Percentiles rank a stretch among this genome's conserved stretches.
These are phyloP conservation scores for Nothoprocta pentlandii DNA, from an alignment of 2,113 vertebrate species.

Conservation along the genomic window DNA sequence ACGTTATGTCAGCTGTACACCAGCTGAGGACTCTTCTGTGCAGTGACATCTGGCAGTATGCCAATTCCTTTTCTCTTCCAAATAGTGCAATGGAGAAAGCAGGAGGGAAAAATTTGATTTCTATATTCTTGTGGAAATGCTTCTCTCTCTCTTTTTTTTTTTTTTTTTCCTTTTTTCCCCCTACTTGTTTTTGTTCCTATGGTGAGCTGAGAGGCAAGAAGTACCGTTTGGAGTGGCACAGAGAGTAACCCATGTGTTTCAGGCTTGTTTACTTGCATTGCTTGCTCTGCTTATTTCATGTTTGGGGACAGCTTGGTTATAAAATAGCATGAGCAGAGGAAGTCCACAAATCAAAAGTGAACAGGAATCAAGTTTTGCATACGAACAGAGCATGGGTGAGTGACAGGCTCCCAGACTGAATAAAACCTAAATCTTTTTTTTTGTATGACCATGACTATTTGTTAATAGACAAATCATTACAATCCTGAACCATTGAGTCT, in stretches of 20 bases:
- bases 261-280: neutral
- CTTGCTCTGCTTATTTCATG: neutral
- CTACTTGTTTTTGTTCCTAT: neutral
- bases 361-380: neutral
- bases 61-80: neutral
- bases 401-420: neutral
- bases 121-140: neutral
- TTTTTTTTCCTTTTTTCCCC: too few relatives aligned
- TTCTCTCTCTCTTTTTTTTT: neutral
- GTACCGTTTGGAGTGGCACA: fast-evolving
- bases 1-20: neutral
- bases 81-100: neutral
- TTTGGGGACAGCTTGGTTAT: neutral
- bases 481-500: neutral
- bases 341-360: neutral
- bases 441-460: neutral
- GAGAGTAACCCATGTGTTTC: neutral
- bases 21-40: neutral
- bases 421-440: neutral
- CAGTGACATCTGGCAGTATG: neutral
- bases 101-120: neutral
- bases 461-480: neutral
- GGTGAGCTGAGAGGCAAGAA: neutral
- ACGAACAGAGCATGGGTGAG: neutral
- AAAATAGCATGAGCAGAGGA: neutral